phyloP scores from a whole-genome alignment of 2,888 invertebrate species.

The Drosophila trichaetosa region DNA sequence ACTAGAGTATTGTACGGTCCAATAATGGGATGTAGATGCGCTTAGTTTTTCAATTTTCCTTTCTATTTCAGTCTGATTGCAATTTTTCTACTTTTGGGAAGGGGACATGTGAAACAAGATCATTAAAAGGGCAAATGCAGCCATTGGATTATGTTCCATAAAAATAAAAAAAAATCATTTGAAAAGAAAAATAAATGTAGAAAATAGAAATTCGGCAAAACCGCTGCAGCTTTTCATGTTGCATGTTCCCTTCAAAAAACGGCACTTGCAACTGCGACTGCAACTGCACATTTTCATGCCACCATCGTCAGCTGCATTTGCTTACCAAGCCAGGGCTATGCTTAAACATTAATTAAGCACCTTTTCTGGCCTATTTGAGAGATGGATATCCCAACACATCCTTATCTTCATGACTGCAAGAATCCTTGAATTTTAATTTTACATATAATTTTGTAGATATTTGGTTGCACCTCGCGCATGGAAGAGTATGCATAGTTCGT shows the following conservation, averaged over 20 bases:
- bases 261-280: neutral
- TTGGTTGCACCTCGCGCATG: neutral
- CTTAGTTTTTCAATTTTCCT: slow-evolving; percentile 5
- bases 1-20: slow-evolving; percentile 3
- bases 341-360: neutral
- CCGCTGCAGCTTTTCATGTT: slow-evolving; percentile 20
- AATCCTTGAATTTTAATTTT: neutral
- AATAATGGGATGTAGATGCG: slow-evolving; percentile 15
- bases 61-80: neutral
- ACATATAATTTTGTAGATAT: neutral
- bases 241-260: neutral
- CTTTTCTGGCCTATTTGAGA: neutral
- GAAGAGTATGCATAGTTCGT: slow-evolving; percentile 13
- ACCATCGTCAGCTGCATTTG: slow-evolving; percentile 21
- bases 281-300: slow-evolving; percentile 15
- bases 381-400: neutral
- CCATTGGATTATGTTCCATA: slow-evolving; percentile 60
- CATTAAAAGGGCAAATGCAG: slow-evolving; percentile 69
- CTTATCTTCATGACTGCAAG: neutral
- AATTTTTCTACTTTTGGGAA: neutral
- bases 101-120: slow-evolving; percentile 63
- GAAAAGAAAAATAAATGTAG: neutral
- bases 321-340: slow-evolving; percentile 1
- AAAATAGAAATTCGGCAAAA: slow-evolving; percentile 34
- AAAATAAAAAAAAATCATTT: slow-evolving; percentile 29